Percentiles rank a stretch among this genome's conserved stretches.
These are phyloP conservation scores for Halichoerus grypus DNA, from an alignment of 2,113 vertebrate species.

Conservation along the genomic window DNA sequence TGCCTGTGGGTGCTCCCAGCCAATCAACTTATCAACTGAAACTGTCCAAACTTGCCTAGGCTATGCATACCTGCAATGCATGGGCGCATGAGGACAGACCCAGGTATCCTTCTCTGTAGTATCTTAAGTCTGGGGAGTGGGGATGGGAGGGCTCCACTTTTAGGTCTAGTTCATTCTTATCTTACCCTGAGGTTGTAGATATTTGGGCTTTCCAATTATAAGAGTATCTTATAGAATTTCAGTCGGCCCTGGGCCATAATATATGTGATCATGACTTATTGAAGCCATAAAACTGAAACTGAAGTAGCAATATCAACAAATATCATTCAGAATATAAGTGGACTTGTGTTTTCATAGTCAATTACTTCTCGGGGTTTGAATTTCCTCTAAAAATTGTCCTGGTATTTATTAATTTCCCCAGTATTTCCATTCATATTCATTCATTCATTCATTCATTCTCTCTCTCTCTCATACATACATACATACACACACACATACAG, in stretches of 20 bases:
- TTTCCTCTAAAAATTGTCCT: background rate
- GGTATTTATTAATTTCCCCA: background rate
- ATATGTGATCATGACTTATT: background rate
- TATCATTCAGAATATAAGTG: background rate
- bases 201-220: background rate
- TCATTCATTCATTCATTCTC: background rate
- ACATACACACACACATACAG: background rate
- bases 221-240: background rate
- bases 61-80: background rate
- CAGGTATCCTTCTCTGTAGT: background rate
- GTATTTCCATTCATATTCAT: background rate
- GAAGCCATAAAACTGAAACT: background rate
- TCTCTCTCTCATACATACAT: background rate
- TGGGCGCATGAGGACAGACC: background rate
- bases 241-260: background rate
- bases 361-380: background rate
- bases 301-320: background rate
- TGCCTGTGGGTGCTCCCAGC: background rate
- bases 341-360: background rate
- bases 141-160: background rate
- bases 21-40: background rate
- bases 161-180: background rate
- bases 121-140: background rate
- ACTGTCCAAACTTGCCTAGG: background rate
- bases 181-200: background rate